Conservation (phyloP, 2,113 vertebrate species). For the Ibidorhyncha struthersii region DNA sequence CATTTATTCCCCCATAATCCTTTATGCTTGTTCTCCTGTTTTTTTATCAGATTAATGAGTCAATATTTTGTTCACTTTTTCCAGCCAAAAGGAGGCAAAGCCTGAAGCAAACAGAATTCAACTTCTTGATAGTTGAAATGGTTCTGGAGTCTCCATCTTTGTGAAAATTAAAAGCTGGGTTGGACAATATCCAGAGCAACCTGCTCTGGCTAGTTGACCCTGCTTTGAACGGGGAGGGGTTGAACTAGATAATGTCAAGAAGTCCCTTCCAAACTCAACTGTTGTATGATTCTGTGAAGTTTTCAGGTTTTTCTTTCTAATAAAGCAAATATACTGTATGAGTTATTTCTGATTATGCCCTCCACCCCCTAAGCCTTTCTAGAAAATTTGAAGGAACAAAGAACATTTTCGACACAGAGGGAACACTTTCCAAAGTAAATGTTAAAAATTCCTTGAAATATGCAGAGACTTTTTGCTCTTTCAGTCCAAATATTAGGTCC, state of each 20-base stretch:
- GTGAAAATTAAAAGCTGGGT: not conserved
- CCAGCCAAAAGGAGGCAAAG: not conserved
- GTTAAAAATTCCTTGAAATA: not conserved
- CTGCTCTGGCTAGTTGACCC: not conserved
- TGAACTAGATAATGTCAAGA: not conserved
- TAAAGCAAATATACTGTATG: not conserved
- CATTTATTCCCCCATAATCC: not conserved
- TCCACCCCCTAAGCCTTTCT: accelerated
- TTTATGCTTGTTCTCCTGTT: not conserved
- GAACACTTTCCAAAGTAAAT: not conserved
- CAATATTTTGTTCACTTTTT: not conserved
- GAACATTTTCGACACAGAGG: not conserved
- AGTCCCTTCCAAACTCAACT: not conserved
- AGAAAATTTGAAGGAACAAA: not conserved
- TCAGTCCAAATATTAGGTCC: not conserved
- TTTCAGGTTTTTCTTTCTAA: not conserved
- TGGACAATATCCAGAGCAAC: not conserved
- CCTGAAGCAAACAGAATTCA: not conserved
- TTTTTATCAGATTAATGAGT: not conserved
- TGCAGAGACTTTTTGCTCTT: not conserved
- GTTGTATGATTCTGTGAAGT: not conserved
- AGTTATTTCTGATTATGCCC: not conserved
- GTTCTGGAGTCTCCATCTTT: not conserved
- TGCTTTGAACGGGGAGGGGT: not conserved
- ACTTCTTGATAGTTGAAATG: not conserved